These are phyloP conservation scores for Meloidogyne hapla DNA, from an alignment of 1,140 invertebrate genomes.

Conservation along the genomic window DNA sequence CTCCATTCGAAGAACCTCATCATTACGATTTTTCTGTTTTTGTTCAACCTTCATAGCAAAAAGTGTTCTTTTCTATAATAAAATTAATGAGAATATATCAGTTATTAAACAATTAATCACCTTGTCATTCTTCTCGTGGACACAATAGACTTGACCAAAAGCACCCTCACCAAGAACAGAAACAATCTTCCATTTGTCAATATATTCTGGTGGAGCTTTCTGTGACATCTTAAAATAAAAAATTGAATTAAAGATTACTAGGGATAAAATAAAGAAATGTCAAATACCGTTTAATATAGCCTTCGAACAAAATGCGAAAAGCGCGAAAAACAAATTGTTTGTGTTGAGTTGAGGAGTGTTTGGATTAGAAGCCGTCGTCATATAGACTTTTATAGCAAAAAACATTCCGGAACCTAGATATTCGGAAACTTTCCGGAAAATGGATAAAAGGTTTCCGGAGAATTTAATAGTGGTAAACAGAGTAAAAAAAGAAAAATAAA, in stretches of 20 bases:
- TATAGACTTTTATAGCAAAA: neutral
- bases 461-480: no score
- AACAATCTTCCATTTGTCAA: neutral
- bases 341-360: neutral
- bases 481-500: no score
- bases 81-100: no score
- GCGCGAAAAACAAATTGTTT: neutral
- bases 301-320: neutral
- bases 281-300: neutral
- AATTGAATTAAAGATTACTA: neutral
- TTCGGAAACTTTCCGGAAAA: no score
- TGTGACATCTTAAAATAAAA: neutral
- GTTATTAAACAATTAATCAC: neutral
- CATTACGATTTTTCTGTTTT: neutral
- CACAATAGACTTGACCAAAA: neutral
- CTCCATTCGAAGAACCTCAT: slow-evolving; percentile 1
- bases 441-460: no score
- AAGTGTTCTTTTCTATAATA: neutral
- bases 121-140: neutral
- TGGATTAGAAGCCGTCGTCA: neutral
- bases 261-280: neutral
- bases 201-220: neutral
- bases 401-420: neutral
- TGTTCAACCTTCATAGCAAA: neutral
- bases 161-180: neutral